These are phyloP conservation scores for Drosophila buzzatii DNA, from an alignment of 2,888 invertebrate species.

Conservation along the genomic window DNA sequence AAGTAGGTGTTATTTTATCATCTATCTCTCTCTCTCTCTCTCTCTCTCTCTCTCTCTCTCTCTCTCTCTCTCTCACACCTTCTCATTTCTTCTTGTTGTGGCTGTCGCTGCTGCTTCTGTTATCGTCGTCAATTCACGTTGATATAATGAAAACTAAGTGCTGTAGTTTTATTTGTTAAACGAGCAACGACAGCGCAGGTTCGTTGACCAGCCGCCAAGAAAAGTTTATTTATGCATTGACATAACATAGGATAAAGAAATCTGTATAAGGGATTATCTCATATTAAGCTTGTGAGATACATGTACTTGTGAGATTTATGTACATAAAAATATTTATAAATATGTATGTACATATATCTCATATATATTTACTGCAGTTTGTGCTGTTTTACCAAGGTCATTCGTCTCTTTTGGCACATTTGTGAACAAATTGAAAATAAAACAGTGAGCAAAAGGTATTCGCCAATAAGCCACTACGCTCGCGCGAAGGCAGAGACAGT, in stretches of 20 bases:
- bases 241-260: background rate
- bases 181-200: conserved; percentile 47
- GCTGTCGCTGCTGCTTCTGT: conserved; percentile 3
- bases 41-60: background rate
- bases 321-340: too few species aligned
- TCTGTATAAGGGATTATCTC: background rate
- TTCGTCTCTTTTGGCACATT: conserved; percentile 44
- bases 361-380: conserved; percentile 22
- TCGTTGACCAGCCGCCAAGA: conserved; percentile 59
- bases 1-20: conserved; percentile 21
- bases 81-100: background rate
- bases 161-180: conserved; percentile 56
- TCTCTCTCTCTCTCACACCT: background rate
- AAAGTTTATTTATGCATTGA: conserved; percentile 1
- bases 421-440: conserved; percentile 34
- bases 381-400: conserved; percentile 38
- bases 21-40: conserved; percentile 12
- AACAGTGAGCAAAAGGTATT: conserved; percentile 39
- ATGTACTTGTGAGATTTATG: too few species aligned
- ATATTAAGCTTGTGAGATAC: background rate
- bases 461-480: conserved; percentile 37
- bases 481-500: background rate
- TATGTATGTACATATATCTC: background rate
- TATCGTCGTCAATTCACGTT: conserved; percentile 53
- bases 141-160: conserved; percentile 67